These are phyloP conservation scores for Petrolisthes manimaculis DNA, from an alignment of 2,888 invertebrate species.

Conservation along the genomic window DNA sequence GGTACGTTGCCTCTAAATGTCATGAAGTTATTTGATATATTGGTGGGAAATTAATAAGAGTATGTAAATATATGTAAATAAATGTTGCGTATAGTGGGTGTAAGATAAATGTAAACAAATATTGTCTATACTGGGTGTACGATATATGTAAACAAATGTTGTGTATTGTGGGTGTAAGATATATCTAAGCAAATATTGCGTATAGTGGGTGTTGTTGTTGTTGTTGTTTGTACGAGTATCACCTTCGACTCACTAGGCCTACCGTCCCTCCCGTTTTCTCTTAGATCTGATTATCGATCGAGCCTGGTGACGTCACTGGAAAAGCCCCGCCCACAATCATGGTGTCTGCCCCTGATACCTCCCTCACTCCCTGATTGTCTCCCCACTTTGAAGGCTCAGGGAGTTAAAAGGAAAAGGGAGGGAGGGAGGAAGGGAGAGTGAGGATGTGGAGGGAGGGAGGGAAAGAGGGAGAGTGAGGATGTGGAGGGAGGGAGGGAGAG, in stretches of 20 bases:
- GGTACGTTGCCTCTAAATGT: too few relatives aligned
- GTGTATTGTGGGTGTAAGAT: not conserved
- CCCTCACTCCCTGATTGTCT: not conserved
- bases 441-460: not conserved
- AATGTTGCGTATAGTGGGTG: too few relatives aligned
- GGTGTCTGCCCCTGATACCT: constrained; percentile 12
- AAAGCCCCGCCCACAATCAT: constrained; percentile 42
- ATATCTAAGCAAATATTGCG: not conserved
- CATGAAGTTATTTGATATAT: too few relatives aligned
- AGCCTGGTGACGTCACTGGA: constrained; percentile 35
- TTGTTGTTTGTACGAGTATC: too few relatives aligned
- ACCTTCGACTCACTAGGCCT: constrained; percentile 29
- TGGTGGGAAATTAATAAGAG: too few relatives aligned
- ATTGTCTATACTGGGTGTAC: too few relatives aligned
- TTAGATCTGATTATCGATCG: constrained; percentile 47
- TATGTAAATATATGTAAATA: not conserved
- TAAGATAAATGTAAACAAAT: too few relatives aligned
- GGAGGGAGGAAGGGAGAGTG: constrained; percentile 4
- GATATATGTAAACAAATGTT: too few relatives aligned
- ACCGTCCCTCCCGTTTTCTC: constrained; percentile 45
- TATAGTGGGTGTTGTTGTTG: not conserved
- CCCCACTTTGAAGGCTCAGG: not conserved
- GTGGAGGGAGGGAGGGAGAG: not conserved
- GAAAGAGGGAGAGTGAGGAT: not conserved
- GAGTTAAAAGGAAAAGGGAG: not conserved